A percentile compares a stretch with the other conserved stretches of the same genome.
Conservation (phyloP, 64 coral and sea anemone species). For the Porites australiensis region DNA sequence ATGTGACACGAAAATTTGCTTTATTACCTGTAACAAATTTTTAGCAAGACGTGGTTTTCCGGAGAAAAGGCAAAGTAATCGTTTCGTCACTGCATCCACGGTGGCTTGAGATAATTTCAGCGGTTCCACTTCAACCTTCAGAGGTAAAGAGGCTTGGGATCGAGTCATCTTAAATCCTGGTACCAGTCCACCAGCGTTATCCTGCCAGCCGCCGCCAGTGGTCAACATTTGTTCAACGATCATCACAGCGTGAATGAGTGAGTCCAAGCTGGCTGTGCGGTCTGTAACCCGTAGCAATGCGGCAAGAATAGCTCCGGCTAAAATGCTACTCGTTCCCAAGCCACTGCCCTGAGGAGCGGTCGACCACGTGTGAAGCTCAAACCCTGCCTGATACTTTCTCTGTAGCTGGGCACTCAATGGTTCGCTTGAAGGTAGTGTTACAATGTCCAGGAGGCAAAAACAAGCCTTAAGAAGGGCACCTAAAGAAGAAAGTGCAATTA, state of each 20-base stretch:
- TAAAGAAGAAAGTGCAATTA: constrained; percentile 2
- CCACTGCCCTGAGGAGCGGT: constrained; percentile 86
- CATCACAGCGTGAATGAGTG: constrained; percentile 91
- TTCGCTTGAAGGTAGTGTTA: constrained; percentile 56
- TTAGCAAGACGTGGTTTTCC: constrained; percentile 95
- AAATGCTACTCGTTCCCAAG: constrained; percentile 97
- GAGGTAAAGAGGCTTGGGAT: constrained; percentile 73
- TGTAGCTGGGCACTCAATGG: constrained; percentile 78
- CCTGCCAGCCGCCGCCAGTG: constrained; percentile 97
- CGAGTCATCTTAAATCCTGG: constrained; percentile 88
- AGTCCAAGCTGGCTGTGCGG: constrained; percentile 65
- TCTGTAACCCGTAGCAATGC: constrained; percentile 78
- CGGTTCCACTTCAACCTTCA: constrained; percentile 74
- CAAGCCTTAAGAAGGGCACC: constrained; percentile 91
- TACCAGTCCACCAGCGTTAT: constrained; percentile 92
- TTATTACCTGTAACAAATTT: constrained; percentile 89
- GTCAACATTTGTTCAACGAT: constrained; percentile 97
- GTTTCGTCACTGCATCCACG: constrained; percentile 64
- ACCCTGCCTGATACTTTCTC: constrained; percentile 77
- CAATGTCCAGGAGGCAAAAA: constrained; percentile 77
- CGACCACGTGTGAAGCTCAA: constrained; percentile 85
- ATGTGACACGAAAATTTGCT: no score
- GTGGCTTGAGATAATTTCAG: constrained; percentile 65
- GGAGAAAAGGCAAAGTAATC: constrained; percentile 80
- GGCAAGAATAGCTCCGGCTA: constrained; percentile 83